phyloP scores from a whole-genome alignment of 2,113 vertebrate genomes.

The Micromys minutus region DNA sequence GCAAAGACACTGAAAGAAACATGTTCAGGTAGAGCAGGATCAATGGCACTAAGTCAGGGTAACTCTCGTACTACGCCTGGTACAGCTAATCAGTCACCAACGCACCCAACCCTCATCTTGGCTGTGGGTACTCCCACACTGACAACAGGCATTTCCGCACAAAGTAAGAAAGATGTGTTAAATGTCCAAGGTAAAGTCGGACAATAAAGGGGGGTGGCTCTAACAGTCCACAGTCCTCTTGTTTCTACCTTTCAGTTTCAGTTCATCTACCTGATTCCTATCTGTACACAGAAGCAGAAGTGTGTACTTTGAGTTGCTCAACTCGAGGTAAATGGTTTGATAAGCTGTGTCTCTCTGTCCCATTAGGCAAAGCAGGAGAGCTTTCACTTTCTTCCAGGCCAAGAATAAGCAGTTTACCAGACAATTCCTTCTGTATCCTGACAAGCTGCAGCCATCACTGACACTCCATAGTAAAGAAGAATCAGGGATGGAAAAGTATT shows the following conservation, averaged over 20 bases:
- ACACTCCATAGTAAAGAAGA: neutral
- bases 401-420: constrained; percentile 50
- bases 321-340: neutral
- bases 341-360: neutral
- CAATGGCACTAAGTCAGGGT: constrained; percentile 3
- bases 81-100: neutral
- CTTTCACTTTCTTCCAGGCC: constrained; percentile 35
- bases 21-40: neutral
- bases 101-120: neutral
- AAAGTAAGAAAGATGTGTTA: neutral
- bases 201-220: constrained; percentile 34
- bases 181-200: constrained; percentile 40
- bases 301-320: neutral
- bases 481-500: constrained; percentile 28
- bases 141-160: neutral
- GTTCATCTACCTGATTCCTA: constrained; percentile 29
- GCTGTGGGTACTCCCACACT: neutral
- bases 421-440: constrained; percentile 2
- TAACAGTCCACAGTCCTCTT: neutral
- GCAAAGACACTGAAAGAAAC: constrained; percentile 61
- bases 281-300: neutral
- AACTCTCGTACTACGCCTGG: constrained; percentile 23
- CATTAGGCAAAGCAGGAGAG: neutral
- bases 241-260: constrained; percentile 49
- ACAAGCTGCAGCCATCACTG: neutral